These are phyloP conservation scores for Phoebastria nigripes DNA, from an alignment of 2,797 vertebrate species.

Conservation along the genomic window DNA sequence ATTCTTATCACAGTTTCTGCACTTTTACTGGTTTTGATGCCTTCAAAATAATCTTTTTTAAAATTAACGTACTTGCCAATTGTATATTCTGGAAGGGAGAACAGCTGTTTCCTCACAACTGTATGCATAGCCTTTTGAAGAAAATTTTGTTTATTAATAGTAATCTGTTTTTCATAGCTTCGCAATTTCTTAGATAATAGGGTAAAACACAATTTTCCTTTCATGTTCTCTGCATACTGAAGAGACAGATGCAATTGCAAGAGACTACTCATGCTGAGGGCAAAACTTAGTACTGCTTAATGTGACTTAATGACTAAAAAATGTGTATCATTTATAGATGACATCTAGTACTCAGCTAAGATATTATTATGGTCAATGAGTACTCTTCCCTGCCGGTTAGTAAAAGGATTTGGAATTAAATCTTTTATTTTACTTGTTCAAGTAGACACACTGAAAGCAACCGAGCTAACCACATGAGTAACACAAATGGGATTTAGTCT, in stretches of 20 bases:
- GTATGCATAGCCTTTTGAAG: conserved; percentile 13
- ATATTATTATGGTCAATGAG: conserved; percentile 42
- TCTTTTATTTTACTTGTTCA: conserved; percentile 26
- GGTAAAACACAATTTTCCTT: conserved; percentile 52
- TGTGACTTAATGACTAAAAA: conserved; percentile 43
- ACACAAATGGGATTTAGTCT: neutral
- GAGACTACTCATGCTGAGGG: conserved; percentile 23
- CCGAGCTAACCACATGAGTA: neutral
- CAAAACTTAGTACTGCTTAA: conserved; percentile 35
- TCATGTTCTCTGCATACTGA: conserved; percentile 20
- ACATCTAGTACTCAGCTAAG: conserved; percentile 7
- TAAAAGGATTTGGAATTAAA: conserved; percentile 34
- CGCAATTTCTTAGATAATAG: conserved; percentile 52
- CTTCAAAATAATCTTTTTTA: conserved; percentile 34
- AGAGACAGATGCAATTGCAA: conserved; percentile 44
- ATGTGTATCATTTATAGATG: conserved; percentile 28
- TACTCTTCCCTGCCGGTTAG: conserved; percentile 6
- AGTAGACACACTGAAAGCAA: neutral
- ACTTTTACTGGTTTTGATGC: conserved; percentile 3
- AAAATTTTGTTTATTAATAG: conserved; percentile 63
- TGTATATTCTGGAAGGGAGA: conserved; percentile 18
- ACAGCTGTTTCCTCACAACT: conserved; percentile 38
- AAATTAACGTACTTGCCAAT: conserved; percentile 30
- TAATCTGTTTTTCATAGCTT: conserved; percentile 56
- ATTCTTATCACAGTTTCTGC: conserved; percentile 30